A percentile compares a stretch with the other conserved stretches of the same genome.
These are phyloP conservation scores for Pitangus sulphuratus DNA, from an alignment of 2,797 vertebrate genomes.

Conservation along the genomic window DNA sequence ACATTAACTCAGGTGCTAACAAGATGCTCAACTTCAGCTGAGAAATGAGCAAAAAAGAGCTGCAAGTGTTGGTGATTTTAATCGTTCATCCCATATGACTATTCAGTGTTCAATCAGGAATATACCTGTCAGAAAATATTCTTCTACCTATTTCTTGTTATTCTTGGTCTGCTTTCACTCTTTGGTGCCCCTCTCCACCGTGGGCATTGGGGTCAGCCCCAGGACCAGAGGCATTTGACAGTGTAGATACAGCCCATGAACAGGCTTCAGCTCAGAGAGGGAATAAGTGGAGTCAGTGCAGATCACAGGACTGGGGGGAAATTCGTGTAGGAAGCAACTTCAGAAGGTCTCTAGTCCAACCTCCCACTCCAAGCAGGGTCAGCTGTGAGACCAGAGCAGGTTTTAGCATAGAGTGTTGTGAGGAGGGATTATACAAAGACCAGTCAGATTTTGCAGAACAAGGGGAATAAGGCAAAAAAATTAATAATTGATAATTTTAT, in stretches of 20 bases:
- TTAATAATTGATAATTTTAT: background rate
- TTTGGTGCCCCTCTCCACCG: fast-evolving
- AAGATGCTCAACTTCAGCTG: background rate
- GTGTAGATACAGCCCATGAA: background rate
- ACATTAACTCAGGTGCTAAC: background rate
- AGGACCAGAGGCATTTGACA: background rate
- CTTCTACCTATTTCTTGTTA: background rate
- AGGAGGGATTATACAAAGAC: background rate
- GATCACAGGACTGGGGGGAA: background rate
- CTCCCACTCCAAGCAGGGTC: background rate
- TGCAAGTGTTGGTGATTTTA: background rate
- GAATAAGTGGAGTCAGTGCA: background rate
- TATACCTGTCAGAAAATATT: background rate
- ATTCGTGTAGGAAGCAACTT: background rate
- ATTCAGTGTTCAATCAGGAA: background rate
- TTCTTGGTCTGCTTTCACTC: background rate
- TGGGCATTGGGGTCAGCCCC: background rate
- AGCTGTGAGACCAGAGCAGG: background rate
- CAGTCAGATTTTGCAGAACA: background rate
- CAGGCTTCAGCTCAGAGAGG: fast-evolving
- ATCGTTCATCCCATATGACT: background rate
- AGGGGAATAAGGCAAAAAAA: background rate
- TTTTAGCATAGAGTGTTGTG: background rate
- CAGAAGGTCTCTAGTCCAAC: background rate
- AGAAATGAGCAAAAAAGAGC: background rate